Base-by-base conservation (phyloP, 2,888 invertebrate genomes). In the Cataglyphis cursor region DNA sequence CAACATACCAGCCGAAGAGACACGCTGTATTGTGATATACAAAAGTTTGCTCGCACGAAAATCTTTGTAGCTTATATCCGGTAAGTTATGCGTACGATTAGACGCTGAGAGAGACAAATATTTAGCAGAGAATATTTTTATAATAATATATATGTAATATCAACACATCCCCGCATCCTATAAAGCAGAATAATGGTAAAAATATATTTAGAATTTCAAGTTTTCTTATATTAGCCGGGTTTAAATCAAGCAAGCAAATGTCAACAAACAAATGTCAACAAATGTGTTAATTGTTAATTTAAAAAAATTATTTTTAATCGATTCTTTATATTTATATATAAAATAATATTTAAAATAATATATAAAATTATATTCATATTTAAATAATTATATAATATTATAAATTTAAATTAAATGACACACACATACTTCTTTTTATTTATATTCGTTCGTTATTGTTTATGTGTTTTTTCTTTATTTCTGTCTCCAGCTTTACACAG, bases 21-120 rank as follows among this genome's bases (percentile, higher is more conserved):
- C 24, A n/a, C 31, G 48, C 18, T 48, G n/a, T 18, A n/a, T 66
- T 44, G 24, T 24, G 15, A 21, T 31, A 18, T 28, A 28, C 21
- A n/a, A 24, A 12, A 31, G 35, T 35, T 38, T 24, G 15, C 41
- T 65, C 65, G 31, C 15, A 24, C 18, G 72, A 73, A 61, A 73
- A 73, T 72, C 70, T 57, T 54, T 44, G 44, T 44, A 44, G n/a
- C n/a, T 54, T 54, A 21, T 54, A 54, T 54, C 54, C 44, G 44
- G 44, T 18, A 44, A 44, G 1, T 44, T 44, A 44, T 18, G 44
- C 51, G n/a, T 51, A 51, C 48, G 6, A 18, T n/a, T 51, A 51
- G n/a, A 51, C 8, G 8, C n/a, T 5, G 44, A 44, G 44, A 44
- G 44, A 44, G 3, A 18, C 5, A 41, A 10, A 41, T 3, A 15